phyloP scores from a whole-genome alignment of 2,888 invertebrate species.

The Drosophila macrospina region DNA sequence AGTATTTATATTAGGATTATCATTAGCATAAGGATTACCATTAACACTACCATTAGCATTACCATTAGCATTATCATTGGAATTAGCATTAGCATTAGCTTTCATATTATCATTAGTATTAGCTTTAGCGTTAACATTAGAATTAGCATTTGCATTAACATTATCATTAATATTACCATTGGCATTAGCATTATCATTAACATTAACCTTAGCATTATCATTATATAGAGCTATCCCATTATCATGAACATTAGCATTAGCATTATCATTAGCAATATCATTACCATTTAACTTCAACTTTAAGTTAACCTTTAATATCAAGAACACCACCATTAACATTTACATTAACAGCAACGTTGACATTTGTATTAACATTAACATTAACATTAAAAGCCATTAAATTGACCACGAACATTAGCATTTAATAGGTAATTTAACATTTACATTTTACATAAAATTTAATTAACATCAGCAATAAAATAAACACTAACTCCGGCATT shows the following conservation, averaged over 20 bases:
- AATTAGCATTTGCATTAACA: neutral
- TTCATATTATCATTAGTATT: neutral
- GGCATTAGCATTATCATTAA: neutral
- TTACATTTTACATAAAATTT: no score
- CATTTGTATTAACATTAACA: neutral
- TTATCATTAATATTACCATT: neutral
- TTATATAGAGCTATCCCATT: no score
- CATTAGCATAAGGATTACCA: neutral
- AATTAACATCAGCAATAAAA: no score
- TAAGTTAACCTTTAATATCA: neutral
- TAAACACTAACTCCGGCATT: no score
- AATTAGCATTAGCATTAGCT: slow-evolving; percentile 4
- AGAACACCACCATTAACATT: neutral
- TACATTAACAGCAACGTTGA: neutral
- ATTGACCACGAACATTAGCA: no score
- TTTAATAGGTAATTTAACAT: no score
- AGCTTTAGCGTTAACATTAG: neutral
- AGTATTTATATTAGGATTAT: neutral
- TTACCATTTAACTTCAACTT: no score
- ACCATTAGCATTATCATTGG: neutral
- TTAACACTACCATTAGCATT: neutral
- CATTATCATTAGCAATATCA: neutral
- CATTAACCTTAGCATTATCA: neutral
- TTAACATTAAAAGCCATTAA: neutral
- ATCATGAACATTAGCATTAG: neutral